phyloP scores from a whole-genome alignment of 92 coral and sea anemone species.

The Nematostella vectensis region DNA sequence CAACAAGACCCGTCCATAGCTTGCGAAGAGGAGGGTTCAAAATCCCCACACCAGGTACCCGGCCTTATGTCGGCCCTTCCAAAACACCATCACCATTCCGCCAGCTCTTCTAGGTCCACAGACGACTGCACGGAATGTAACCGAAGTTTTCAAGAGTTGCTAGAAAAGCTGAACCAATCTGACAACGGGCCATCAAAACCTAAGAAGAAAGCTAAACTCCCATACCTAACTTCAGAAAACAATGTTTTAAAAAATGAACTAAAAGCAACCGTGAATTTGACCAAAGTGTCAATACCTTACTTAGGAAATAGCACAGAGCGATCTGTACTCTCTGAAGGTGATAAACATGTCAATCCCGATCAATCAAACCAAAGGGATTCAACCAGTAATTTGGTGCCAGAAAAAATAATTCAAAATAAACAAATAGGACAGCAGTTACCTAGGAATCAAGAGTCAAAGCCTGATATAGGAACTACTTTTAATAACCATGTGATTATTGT shows the following conservation, averaged over 20 bases:
- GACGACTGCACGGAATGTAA: not conserved
- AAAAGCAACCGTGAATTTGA: not conserved
- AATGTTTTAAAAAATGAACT: too few species aligned
- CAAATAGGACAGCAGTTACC: not conserved
- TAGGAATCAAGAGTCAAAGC: not conserved
- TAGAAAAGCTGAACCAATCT: not conserved
- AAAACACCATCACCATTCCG: too few species aligned
- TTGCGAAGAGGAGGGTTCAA: too few species aligned
- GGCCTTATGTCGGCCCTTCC: too few species aligned
- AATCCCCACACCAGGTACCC: too few species aligned
- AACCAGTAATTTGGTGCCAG: not conserved
- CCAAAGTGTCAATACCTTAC: not conserved
- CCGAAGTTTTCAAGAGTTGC: not conserved
- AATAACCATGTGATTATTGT: not conserved
- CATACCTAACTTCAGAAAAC: too few species aligned
- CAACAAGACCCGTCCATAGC: too few species aligned
- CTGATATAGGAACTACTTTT: not conserved
- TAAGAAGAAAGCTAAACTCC: not conserved
- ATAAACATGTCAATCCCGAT: too few species aligned
- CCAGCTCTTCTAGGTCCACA: not conserved
- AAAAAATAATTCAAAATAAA: too few species aligned
- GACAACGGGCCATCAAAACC: not conserved
- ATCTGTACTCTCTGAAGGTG: too few species aligned
- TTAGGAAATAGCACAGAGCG: too few species aligned
- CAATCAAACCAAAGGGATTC: not conserved